phyloP scores from a whole-genome alignment of 1,140 invertebrate genomes.

The Drosophila sucinea region DNA sequence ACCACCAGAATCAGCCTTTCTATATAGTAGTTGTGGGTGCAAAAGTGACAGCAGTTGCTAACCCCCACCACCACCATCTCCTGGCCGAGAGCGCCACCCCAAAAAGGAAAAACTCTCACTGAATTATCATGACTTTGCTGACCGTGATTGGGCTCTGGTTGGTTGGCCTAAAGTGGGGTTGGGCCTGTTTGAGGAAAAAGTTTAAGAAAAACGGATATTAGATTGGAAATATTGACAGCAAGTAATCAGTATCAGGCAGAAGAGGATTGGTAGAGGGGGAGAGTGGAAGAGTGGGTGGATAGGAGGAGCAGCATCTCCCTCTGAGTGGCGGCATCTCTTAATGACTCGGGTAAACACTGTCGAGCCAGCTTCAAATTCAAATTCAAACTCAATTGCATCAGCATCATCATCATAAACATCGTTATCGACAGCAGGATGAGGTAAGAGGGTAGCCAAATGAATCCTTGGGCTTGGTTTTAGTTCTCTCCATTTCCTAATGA shows the following conservation, averaged over 20 bases:
- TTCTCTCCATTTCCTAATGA: slow-evolving; percentile 24
- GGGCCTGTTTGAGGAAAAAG: slow-evolving; percentile 1
- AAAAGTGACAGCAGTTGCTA: slow-evolving; percentile 60
- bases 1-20: slow-evolving; percentile 50
- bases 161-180: slow-evolving; percentile 11
- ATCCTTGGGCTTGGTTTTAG: slow-evolving; percentile 8
- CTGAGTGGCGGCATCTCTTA: slow-evolving; percentile 29
- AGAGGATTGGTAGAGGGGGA: neutral
- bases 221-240: slow-evolving; percentile 68
- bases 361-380: slow-evolving; percentile 36
- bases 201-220: slow-evolving; percentile 52
- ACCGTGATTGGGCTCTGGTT: slow-evolving; percentile 67
- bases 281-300: slow-evolving; percentile 14
- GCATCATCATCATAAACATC: slow-evolving; percentile 42
- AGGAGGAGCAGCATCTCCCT: neutral
- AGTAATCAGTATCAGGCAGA: slow-evolving; percentile 37
- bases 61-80: slow-evolving; percentile 1
- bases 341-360: slow-evolving; percentile 61
- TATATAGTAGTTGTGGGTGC: slow-evolving; percentile 40
- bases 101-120: neutral
- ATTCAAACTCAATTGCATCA: slow-evolving; percentile 21
- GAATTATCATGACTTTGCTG: slow-evolving; percentile 27
- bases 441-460: neutral
- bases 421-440: slow-evolving; percentile 8
- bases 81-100: neutral